Conservation (phyloP, 2,888 invertebrate species). For the Dryobotodes eremita region DNA sequence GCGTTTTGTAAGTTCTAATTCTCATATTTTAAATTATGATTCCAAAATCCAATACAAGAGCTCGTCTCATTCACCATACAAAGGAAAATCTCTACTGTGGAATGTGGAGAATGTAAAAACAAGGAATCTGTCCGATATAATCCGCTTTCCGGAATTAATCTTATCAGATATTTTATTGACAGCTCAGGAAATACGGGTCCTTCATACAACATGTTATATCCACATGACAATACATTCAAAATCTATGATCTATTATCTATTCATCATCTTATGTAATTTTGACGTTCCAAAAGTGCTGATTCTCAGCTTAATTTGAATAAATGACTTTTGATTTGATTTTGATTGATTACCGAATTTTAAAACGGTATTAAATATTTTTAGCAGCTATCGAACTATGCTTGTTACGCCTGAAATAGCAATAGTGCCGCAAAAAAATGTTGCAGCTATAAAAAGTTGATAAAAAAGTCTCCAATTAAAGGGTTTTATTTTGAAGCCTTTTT, state of each 20-base stretch:
- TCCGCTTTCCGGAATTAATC: background rate
- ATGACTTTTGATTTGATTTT: too few species aligned
- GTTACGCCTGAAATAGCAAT: background rate
- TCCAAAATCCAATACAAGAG: background rate
- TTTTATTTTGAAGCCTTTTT: constrained; percentile 25
- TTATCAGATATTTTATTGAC: constrained; percentile 19
- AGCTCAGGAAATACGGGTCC: background rate
- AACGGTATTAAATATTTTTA: background rate
- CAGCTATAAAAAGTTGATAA: too few species aligned
- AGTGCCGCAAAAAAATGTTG: background rate
- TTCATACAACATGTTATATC: background rate
- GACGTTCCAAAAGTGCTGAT: too few species aligned
- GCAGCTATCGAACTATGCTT: background rate
- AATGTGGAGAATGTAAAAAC: constrained; percentile 6
- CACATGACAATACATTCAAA: background rate
- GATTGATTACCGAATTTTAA: background rate
- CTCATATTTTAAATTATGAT: constrained; percentile 21
- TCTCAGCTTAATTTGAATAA: too few species aligned
- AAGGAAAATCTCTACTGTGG: constrained; percentile 7
- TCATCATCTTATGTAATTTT: too few species aligned
- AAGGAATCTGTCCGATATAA: constrained; percentile 15
- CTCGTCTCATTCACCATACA: background rate
- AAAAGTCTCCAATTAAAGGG: constrained; percentile 33
- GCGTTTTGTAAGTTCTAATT: background rate
- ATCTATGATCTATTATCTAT: too few species aligned